Conservation (phyloP, 1,140 invertebrate species). For the Ganaspis sp. region DNA sequence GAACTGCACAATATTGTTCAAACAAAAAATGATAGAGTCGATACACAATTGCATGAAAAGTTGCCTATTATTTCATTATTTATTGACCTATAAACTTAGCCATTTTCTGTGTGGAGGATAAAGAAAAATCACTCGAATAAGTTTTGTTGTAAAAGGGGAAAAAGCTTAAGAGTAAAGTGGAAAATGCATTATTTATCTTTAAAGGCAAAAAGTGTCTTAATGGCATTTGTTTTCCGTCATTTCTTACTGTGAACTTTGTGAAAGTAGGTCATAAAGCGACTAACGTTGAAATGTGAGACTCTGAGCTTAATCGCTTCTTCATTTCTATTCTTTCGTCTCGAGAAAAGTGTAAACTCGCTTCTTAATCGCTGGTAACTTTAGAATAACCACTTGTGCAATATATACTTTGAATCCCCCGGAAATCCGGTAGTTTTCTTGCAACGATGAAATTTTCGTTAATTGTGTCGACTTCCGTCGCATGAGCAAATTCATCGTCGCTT, state of each 20-base stretch:
- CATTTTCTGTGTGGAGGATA: too few species aligned
- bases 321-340: conserved; percentile 3
- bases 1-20: too few species aligned
- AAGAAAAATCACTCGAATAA: too few species aligned
- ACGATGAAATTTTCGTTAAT: conserved; percentile 22
- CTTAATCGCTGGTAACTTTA: conserved; percentile 58
- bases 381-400: conserved; percentile 44
- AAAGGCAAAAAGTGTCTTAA: conserved; percentile 18
- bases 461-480: neutral
- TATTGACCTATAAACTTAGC: too few species aligned
- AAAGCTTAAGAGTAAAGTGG: neutral
- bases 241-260: neutral
- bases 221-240: conserved; percentile 20
- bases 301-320: conserved; percentile 58
- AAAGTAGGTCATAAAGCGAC: conserved; percentile 10
- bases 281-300: conserved; percentile 22
- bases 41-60: too few species aligned
- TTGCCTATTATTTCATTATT: too few species aligned
- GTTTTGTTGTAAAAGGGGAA: too few species aligned
- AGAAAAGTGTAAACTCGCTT: conserved; percentile 45
- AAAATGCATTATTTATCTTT: conserved; percentile 10
- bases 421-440: neutral
- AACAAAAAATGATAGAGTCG: too few species aligned
- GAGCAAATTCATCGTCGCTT: neutral
- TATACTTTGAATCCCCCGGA: neutral